A percentile compares a stretch with the other conserved stretches of the same genome.
These are phyloP conservation scores for Andrena bicolor DNA, from an alignment of 2,888 invertebrate genomes.

Conservation along the genomic window DNA sequence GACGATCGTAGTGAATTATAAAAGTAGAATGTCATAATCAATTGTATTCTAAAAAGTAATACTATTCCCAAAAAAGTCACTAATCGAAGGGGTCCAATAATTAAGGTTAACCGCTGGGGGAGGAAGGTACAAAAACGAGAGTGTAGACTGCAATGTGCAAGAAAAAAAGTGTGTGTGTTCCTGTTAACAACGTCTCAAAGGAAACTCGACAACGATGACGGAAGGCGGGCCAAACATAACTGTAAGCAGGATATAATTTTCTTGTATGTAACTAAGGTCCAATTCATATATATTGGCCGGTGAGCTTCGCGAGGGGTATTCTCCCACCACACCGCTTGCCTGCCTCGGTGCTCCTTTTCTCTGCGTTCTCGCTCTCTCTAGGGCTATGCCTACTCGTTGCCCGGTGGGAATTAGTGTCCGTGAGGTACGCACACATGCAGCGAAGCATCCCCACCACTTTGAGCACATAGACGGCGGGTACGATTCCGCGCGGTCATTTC, in stretches of 20 bases:
- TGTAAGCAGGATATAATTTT: constrained; percentile 40
- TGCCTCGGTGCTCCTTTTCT: too few species aligned
- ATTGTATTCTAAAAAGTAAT: background rate
- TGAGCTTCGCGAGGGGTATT: too few species aligned
- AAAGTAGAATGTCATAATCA: background rate
- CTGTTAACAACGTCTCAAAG: constrained; percentile 36
- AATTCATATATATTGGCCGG: too few species aligned
- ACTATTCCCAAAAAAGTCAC: constrained; percentile 19
- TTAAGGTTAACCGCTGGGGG: background rate
- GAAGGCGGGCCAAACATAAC: constrained; percentile 55
- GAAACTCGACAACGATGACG: constrained; percentile 54
- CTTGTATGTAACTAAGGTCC: background rate
- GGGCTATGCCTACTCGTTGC: too few species aligned
- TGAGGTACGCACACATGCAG: too few species aligned
- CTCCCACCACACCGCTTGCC: too few species aligned
- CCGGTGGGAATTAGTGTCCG: too few species aligned
- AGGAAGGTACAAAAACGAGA: constrained; percentile 20
- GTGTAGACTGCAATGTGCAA: constrained; percentile 55
- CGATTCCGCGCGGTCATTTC: too few species aligned
- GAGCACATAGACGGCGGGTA: too few species aligned
- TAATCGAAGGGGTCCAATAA: background rate
- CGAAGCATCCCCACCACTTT: too few species aligned
- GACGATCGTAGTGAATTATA: background rate
- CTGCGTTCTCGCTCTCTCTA: too few species aligned
- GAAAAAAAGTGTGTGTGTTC: constrained; percentile 51